phyloP scores from a whole-genome alignment of 2,113 vertebrate genomes.

The Myiagra hebetior region DNA sequence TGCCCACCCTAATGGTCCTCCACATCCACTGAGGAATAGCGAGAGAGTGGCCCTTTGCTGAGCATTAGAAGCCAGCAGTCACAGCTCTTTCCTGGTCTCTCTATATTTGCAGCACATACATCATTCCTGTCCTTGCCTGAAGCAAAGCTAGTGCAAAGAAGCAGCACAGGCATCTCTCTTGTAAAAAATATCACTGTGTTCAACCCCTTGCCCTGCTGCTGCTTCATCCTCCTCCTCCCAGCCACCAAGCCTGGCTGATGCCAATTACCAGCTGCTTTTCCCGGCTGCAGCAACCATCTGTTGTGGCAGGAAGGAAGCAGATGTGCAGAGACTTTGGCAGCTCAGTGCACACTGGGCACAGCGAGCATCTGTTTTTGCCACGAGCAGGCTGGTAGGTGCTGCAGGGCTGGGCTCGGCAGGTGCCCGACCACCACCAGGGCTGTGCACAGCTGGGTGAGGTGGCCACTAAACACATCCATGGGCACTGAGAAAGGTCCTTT shows the following conservation, averaged over 20 bases:
- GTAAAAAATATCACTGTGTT: not conserved
- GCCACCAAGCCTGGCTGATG: not conserved
- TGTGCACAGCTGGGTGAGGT: accelerated
- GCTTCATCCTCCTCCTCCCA: not conserved
- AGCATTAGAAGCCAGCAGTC: not conserved
- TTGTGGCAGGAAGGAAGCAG: not conserved
- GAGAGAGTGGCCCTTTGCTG: not conserved
- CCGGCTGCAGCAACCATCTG: not conserved
- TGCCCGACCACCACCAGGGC: accelerated
- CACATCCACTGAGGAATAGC: not conserved
- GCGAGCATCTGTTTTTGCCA: not conserved
- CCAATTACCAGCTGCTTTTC: not conserved
- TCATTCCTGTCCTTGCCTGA: not conserved
- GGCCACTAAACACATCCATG: accelerated
- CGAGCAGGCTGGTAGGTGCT: not conserved
- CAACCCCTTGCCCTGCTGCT: not conserved
- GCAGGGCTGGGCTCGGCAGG: not conserved
- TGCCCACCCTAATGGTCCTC: accelerated
- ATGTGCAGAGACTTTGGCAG: not conserved
- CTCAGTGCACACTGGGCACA: not conserved
- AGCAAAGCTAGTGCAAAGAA: not conserved
- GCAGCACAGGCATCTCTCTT: not conserved
- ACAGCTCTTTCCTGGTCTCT: not conserved
- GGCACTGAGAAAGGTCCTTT: not conserved
- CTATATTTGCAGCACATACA: not conserved